Conservation (phyloP, 2,113 vertebrate genomes). For the Rhinichthys klamathensis region DNA sequence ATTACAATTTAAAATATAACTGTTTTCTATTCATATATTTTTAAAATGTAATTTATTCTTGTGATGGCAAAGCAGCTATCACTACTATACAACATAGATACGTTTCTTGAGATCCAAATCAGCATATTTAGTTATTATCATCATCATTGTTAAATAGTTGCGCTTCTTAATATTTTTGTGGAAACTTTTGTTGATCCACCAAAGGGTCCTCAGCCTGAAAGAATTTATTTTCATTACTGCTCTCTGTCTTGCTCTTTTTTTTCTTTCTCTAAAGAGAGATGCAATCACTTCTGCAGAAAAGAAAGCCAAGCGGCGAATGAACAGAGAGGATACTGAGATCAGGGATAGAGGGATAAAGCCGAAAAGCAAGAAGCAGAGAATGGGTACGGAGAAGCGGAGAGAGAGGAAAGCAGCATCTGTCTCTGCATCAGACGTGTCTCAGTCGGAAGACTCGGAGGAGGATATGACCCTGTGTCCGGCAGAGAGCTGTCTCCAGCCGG, state of each 20-base stretch:
- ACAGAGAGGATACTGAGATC: conserved; percentile 75
- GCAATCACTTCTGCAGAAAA: conserved; percentile 76
- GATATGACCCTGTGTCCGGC: conserved; percentile 93
- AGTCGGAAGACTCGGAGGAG: conserved; percentile 91
- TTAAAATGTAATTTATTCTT: too few species aligned
- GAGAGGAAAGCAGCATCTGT: conserved; percentile 75
- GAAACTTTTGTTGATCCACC: too few species aligned
- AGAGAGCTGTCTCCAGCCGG: conserved; percentile 88
- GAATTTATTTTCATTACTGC: not conserved
- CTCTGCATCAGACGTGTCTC: conserved; percentile 81
- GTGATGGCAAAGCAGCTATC: too few species aligned
- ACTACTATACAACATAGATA: too few species aligned
- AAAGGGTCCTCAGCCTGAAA: not conserved
- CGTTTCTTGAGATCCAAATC: too few species aligned
- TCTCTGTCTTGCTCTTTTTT: not conserved
- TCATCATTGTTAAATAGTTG: too few species aligned
- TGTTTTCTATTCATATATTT: too few species aligned
- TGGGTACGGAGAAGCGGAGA: conserved; percentile 73
- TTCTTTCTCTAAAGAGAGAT: conserved; percentile 71
- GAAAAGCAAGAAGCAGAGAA: conserved; percentile 85
- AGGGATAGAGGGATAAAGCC: conserved; percentile 81
- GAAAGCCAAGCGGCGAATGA: conserved; percentile 86
- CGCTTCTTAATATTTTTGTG: not conserved
- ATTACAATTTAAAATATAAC: too few species aligned
- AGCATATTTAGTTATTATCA: too few species aligned